Conservation (phyloP, 2,113 vertebrate species). For the Xyliphius kryptos region DNA sequence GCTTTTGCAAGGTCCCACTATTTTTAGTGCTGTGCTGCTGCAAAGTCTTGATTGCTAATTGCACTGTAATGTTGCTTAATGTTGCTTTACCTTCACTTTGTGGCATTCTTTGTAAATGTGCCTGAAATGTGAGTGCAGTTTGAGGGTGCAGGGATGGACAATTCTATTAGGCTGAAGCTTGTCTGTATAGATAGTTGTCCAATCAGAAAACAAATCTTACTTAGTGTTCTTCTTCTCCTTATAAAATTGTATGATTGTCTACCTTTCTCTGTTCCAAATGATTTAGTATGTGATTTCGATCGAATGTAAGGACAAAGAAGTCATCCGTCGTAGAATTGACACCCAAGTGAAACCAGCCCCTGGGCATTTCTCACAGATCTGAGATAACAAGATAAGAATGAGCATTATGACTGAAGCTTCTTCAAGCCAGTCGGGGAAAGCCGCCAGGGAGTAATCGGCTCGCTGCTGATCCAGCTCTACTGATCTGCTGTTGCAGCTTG, state of each 20-base stretch:
- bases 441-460: slow-evolving; percentile 21
- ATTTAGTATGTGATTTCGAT: no score
- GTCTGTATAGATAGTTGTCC: background rate
- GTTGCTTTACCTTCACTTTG: slow-evolving; percentile 3
- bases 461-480: slow-evolving; percentile 17
- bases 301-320: no score
- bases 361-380: slow-evolving; percentile 29
- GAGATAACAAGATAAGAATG: slow-evolving; percentile 26
- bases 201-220: no score
- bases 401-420: slow-evolving; percentile 27
- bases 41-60: slow-evolving; percentile 55
- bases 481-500: slow-evolving; percentile 23
- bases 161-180: slow-evolving; percentile 14
- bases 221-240: background rate
- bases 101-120: slow-evolving; percentile 1
- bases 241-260: slow-evolving; percentile 17
- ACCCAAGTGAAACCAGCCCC: slow-evolving; percentile 9
- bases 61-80: slow-evolving; percentile 44
- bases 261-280: no score
- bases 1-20: slow-evolving; percentile 45
- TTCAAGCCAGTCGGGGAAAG: slow-evolving; percentile 22
- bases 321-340: no score
- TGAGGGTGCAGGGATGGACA: slow-evolving; percentile 1
- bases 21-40: slow-evolving; percentile 51
- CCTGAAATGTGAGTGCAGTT: no score